Evolutionary conservation across 2,888 invertebrate genomes (phyloP).

Genomic region (Eucriotettix oculatus): DNA sequence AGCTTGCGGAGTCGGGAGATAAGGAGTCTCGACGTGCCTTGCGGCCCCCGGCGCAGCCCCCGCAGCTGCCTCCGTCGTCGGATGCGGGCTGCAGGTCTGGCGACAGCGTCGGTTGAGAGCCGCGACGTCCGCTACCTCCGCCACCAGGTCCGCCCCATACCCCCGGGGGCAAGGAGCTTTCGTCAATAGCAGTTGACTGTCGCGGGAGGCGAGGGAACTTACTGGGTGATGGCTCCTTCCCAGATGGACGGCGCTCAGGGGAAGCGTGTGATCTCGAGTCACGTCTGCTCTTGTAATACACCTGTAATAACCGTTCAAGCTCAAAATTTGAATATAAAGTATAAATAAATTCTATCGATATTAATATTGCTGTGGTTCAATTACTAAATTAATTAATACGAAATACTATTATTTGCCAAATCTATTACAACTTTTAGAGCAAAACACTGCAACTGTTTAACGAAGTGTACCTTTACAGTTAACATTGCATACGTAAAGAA

Average conservation of each 20-base stretch:
- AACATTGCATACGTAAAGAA: too few species aligned
- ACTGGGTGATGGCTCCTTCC: conserved; percentile 17
- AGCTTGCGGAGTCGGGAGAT: conserved; percentile 73
- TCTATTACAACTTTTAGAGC: too few species aligned
- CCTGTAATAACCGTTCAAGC: conserved; percentile 13
- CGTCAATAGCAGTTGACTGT: conserved; percentile 80
- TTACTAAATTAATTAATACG: too few species aligned
- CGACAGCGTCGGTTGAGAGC: conserved; percentile 66
- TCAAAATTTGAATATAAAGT: too few species aligned
- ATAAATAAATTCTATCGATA: too few species aligned
- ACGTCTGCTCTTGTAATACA: conserved; percentile 21
- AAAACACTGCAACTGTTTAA: too few species aligned
- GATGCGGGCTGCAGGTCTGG: conserved; percentile 39
- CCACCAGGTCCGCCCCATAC: conserved; percentile 26
- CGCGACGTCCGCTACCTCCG: conserved; percentile 34
- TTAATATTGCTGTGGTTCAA: too few species aligned
- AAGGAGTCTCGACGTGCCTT: conserved; percentile 68
- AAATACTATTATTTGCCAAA: too few species aligned
- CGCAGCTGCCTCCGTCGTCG: conserved; percentile 30
- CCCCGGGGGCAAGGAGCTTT: conserved; percentile 56
- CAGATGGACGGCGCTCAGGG: conserved; percentile 21
- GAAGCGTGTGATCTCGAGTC: conserved; percentile 22
- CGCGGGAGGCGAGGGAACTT: conserved; percentile 56
- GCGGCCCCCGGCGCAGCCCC: conserved; percentile 37
- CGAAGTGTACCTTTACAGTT: too few species aligned